Evolutionary conservation across 2,888 invertebrate species (phyloP), one percentile per base, ranked within the genome.

Genomic region (Orthosia incerta): DNA sequence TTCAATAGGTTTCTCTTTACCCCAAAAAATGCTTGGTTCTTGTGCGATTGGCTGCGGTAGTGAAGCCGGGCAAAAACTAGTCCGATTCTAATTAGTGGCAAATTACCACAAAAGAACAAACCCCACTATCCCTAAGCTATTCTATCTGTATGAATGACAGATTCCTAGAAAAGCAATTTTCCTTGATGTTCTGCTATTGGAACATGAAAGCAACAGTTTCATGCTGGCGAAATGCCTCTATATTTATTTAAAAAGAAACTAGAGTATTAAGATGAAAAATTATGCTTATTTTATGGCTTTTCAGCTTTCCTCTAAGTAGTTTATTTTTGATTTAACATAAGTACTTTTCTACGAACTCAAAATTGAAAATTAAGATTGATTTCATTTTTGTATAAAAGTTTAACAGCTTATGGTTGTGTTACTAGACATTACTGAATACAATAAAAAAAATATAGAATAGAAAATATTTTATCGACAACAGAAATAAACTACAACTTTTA

Each of bases 401-500:
- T 9, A 39, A 23, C 1, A 56, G 31, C 31, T 39, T 16, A n/a
- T 55, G 16, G 18, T 3, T 9, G 11, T 46, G 26, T 3, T 51
- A 45, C 18, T 4, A 26, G 31, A 20, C 11, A 39, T 39, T 39
- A 39, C 39, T 39, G 39, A 39, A 39, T 39, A 39, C 9, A 39
- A 39, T 9, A 39, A 1, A 39, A 7, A 31, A 26, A 26, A n/a
- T n/a, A n/a, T n/a, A 3, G 4, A 26, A 26, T n/a, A n/a, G n/a
- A n/a, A n/a, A n/a, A n/a, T n/a, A n/a, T n/a, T n/a, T n/a, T n/a
- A n/a, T n/a, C 31, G 7, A 31, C 31, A 31, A 31, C 7, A 88
- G 89, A 89, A 91, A 88, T 82, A 87, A 86, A 86, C 72, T 82
- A 76, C 77, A 79, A 82, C 23, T 69, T 83, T 69, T 70, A 73